A percentile compares a stretch with the other conserved stretches of the same genome.
Evolutionary conservation across 2,797 vertebrate species (phyloP).

Genomic region (Poecilia gillii): DNA sequence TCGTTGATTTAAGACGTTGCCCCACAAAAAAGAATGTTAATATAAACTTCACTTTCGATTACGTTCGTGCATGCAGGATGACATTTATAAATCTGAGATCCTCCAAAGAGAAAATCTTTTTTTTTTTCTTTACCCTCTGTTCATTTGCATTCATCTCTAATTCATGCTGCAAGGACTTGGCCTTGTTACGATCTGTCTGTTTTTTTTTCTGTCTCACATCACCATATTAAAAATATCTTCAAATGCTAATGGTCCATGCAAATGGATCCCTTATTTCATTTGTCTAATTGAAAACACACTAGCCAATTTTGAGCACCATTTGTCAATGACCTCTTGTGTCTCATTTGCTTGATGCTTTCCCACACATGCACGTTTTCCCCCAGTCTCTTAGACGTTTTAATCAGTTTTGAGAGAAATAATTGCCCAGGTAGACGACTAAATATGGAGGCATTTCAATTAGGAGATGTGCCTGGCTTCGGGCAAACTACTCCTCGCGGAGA

Average conservation of each 20-base stretch:
- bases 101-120: constrained; percentile 15
- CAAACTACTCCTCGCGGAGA: constrained; percentile 66
- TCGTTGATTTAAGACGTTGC: neutral
- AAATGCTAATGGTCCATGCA: constrained; percentile 76
- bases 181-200: constrained; percentile 37
- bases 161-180: constrained; percentile 31
- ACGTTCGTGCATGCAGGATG: neutral
- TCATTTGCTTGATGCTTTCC: constrained; percentile 34
- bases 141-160: constrained; percentile 44
- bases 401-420: constrained; percentile 80
- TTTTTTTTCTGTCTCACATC: constrained; percentile 48
- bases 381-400: constrained; percentile 75
- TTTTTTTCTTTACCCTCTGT: constrained; percentile 11
- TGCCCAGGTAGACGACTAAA: constrained; percentile 81
- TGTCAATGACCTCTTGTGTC: constrained; percentile 72
- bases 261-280: constrained; percentile 67
- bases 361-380: constrained; percentile 12
- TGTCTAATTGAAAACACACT: constrained; percentile 76
- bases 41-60: neutral
- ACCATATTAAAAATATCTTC: constrained; percentile 72
- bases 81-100: neutral
- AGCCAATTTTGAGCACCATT: constrained; percentile 76
- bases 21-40: neutral
- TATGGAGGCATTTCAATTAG: constrained; percentile 82
- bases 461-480: constrained; percentile 70